Percentiles rank a stretch among this genome's conserved stretches.
Conservation (phyloP, 2,888 invertebrate genomes). For the Glaucopsyche alexis region DNA sequence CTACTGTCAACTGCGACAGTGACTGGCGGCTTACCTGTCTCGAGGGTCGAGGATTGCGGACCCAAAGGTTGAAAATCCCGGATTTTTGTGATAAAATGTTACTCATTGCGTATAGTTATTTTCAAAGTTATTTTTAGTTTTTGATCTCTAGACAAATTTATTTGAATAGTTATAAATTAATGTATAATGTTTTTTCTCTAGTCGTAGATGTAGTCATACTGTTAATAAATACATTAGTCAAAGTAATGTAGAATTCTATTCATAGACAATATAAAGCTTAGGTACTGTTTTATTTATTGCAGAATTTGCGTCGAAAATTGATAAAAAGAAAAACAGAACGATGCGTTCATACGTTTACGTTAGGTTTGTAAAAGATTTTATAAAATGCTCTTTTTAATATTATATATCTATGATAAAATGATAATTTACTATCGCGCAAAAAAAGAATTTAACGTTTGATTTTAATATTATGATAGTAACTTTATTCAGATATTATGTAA, state of each 20-base stretch:
- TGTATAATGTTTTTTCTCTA: not conserved
- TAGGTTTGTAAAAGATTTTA: not conserved
- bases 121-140: not conserved
- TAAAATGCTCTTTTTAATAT: too few relatives aligned
- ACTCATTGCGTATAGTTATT: not conserved
- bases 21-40: constrained; percentile 7
- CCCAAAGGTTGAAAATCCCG: constrained; percentile 8
- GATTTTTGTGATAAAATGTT: constrained; percentile 10
- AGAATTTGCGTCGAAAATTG: not conserved
- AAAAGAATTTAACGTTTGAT: not conserved
- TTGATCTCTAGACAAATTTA: not conserved
- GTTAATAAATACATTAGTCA: not conserved
- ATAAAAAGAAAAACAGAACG: not conserved
- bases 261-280: constrained; percentile 26
- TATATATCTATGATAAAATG: too few relatives aligned
- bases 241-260: not conserved
- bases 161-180: not conserved
- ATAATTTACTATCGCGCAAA: not conserved
- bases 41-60: not conserved
- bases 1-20: not conserved
- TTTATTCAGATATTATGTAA: not conserved
- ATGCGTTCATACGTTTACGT: not conserved
- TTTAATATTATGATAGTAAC: not conserved
- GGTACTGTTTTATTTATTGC: not conserved
- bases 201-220: not conserved